These are phyloP conservation scores for Euthynnus affinis DNA, from an alignment of 2,797 vertebrate species.

Conservation along the genomic window DNA sequence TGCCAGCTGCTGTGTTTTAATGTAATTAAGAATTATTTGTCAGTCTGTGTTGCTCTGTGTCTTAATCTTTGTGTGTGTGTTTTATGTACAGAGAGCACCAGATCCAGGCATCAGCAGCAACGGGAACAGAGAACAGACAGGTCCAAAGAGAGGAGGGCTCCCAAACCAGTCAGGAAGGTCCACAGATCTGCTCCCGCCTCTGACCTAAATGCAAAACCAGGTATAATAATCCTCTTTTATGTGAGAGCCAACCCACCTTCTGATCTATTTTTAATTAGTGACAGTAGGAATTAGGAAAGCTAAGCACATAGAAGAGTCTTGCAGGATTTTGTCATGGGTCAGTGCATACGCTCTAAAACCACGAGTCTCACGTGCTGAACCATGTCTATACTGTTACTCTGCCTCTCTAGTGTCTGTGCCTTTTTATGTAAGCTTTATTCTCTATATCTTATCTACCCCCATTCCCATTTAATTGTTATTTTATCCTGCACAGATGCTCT, in stretches of 20 bases:
- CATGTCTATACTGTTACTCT: background rate
- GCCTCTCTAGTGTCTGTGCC: background rate
- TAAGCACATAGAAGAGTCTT: constrained; percentile 44
- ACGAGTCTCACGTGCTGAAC: constrained; percentile 8
- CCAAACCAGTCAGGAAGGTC: constrained; percentile 90
- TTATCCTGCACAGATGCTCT: background rate
- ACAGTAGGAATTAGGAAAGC: constrained; percentile 37
- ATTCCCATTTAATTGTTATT: background rate
- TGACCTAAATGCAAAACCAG: constrained; percentile 89
- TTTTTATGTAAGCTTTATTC: background rate
- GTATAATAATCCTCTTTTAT: constrained; percentile 78
- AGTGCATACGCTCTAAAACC: constrained; percentile 13
- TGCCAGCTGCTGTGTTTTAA: background rate
- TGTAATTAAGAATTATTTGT: background rate
- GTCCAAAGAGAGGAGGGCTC: constrained; percentile 77
- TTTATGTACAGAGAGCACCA: constrained; percentile 70
- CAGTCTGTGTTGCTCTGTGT: background rate
- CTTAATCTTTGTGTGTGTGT: constrained; percentile 1
- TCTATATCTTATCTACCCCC: background rate
- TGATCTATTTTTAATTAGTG: constrained; percentile 60
- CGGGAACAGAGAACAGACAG: constrained; percentile 63
- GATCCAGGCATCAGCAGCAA: constrained; percentile 63
- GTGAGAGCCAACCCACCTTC: constrained; percentile 9
- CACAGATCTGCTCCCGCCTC: constrained; percentile 85
- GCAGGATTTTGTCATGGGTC: constrained; percentile 33